A percentile compares a stretch with the other conserved stretches of the same genome.
phyloP scores from a whole-genome alignment of 1,140 invertebrate genomes.

The Anagrus nilaparvatae region DNA sequence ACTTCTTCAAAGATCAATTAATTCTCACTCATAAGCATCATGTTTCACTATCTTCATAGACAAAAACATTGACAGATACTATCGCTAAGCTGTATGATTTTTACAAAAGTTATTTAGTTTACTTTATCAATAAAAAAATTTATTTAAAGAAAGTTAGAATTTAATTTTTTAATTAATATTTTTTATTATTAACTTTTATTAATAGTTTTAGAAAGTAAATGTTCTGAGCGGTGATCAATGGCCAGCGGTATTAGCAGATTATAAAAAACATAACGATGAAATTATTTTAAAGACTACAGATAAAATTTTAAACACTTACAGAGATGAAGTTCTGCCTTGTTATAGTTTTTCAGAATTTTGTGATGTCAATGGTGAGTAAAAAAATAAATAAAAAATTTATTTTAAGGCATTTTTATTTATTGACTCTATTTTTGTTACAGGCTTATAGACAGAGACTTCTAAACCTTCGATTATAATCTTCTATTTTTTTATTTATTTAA shows the following conservation, averaged over 20 bases:
- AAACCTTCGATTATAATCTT: slow-evolving; percentile 48
- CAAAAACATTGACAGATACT: slow-evolving; percentile 44
- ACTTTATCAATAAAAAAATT: slow-evolving; percentile 65
- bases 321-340: slow-evolving; percentile 82
- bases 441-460: slow-evolving; percentile 50
- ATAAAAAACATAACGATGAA: slow-evolving; percentile 88
- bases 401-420: slow-evolving; percentile 12
- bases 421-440: slow-evolving; percentile 38
- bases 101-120: slow-evolving; percentile 78
- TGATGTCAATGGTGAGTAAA: slow-evolving; percentile 66
- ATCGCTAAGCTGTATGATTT: slow-evolving; percentile 61
- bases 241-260: slow-evolving; percentile 79
- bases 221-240: slow-evolving; percentile 69
- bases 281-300: slow-evolving; percentile 77
- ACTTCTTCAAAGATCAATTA: slow-evolving; percentile 67
- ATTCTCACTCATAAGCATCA: slow-evolving; percentile 68
- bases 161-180: not conserved
- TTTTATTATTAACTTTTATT: no score
- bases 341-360: slow-evolving; percentile 84
- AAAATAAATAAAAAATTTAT: no score
- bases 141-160: slow-evolving; percentile 54
- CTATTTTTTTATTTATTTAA: no score
- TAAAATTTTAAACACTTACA: slow-evolving; percentile 65
- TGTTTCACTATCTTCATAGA: slow-evolving; percentile 40
- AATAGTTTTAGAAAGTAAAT: slow-evolving; percentile 54